These are phyloP conservation scores for Gerris lacustris DNA, from an alignment of 2,888 invertebrate species.

Conservation along the genomic window DNA sequence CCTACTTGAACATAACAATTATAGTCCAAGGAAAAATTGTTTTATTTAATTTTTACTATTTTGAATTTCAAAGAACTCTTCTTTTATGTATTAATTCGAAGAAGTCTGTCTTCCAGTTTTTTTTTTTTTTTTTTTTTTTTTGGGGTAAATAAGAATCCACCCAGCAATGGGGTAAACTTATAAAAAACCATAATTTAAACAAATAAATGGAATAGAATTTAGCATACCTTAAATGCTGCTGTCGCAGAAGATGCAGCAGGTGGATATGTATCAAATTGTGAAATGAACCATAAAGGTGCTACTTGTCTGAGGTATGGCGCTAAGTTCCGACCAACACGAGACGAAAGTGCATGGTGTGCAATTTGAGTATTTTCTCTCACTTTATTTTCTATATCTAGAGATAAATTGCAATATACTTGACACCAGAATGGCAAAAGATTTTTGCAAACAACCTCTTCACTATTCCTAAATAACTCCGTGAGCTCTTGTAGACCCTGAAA, in stretches of 20 bases:
- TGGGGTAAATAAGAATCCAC: no score
- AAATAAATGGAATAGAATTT: no score
- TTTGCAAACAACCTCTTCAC: slow-evolving; percentile 54
- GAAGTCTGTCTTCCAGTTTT: no score
- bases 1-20: no score
- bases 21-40: no score
- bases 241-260: slow-evolving; percentile 65
- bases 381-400: slow-evolving; percentile 66
- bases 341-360: slow-evolving; percentile 57
- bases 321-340: slow-evolving; percentile 56
- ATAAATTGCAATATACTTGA: slow-evolving; percentile 59
- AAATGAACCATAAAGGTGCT: slow-evolving; percentile 72
- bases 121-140: no score
- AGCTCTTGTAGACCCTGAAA: slow-evolving; percentile 70
- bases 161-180: no score
- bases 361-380: slow-evolving; percentile 66
- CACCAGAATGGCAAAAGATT: slow-evolving; percentile 71
- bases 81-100: no score
- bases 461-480: slow-evolving; percentile 51
- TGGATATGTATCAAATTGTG: slow-evolving; percentile 73
- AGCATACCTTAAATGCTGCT: slow-evolving; percentile 47
- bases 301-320: slow-evolving; percentile 68
- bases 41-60: no score
- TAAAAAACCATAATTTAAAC: no score
- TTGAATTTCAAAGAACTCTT: no score